Percentiles rank a stretch among this genome's conserved stretches.
Conservation (phyloP, 2,888 invertebrate genomes). For the Dastarcus helophoroides region DNA sequence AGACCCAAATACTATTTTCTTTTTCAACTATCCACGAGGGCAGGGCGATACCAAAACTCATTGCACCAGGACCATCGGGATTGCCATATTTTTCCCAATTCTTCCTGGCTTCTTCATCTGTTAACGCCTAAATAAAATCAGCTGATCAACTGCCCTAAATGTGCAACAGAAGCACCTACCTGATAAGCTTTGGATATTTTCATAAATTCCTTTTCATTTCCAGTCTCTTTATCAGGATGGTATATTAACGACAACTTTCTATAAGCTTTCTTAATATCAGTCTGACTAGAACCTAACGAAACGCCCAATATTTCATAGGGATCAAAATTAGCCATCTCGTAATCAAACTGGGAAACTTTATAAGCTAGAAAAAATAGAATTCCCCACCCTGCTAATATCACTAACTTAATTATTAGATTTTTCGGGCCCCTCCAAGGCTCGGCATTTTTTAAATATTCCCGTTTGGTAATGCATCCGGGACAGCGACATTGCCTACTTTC, state of each 20-base stretch:
- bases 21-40: conserved; percentile 99
- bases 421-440: conserved; percentile 84
- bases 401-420: conserved; percentile 64
- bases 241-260: conserved; percentile 83
- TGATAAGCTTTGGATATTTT: conserved; percentile 85
- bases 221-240: conserved; percentile 97
- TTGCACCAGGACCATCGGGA: conserved; percentile 98
- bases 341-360: conserved; percentile 92
- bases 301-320: conserved; percentile 93
- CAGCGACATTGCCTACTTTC: conserved; percentile 77
- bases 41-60: conserved; percentile 97
- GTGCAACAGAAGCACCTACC: conserved; percentile 43
- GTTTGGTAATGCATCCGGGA: conserved; percentile 77
- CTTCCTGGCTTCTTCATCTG: conserved; percentile 91
- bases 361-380: conserved; percentile 71
- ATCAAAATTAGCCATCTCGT: conserved; percentile 98
- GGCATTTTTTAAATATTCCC: conserved; percentile 64
- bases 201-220: conserved; percentile 96
- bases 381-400: conserved; percentile 74
- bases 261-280: conserved; percentile 92
- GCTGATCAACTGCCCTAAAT: background rate
- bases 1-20: conserved; percentile 96
- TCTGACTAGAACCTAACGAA: conserved; percentile 73
- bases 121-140: conserved; percentile 59
- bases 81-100: conserved; percentile 99